Base-by-base conservation (phyloP, 1,140 invertebrate genomes). In the Cryptotermes secundus region DNA sequence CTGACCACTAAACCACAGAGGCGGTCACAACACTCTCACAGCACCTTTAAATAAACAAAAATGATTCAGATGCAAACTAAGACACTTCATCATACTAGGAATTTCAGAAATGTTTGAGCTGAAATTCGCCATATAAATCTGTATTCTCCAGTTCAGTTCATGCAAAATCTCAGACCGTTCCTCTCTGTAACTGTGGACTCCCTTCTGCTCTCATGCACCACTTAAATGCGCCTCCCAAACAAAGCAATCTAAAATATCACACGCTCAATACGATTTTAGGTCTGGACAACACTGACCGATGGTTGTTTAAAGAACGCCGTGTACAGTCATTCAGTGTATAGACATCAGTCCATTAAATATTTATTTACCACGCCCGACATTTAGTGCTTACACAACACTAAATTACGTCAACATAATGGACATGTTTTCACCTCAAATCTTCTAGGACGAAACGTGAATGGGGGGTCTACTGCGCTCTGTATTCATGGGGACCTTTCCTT, bases 301-400 rank as follows among this genome's bases (percentile, higher is more conserved):
- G 2, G 59, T 31, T 72, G 59, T 72, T 72, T 72, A 72, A 26
- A 72, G 7, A 72, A 31, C 26, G 4, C 26, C 10, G 59, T 12
- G 59, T 31, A 72, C 26, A 72, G 59, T 26, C 59, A 72, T 72
- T 72, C 59, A 31, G 10, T 72, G n/a, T 72, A 72, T 31, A 72
- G 80, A 81, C 35, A 38, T 45, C 34, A 81, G 80, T 81, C 80
- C 34, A 81, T 81, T 81, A 81, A 72, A 81, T 35, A 81, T 81
- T 81, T 81, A 81, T 81, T 81, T 81, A 81, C 80, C 80, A 81
- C 42, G 4, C 35, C 80, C 80, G 80, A 81, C 80, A 19, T 45
- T 81, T 81, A 81, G 80, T 31, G 80, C 80, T 81, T 81, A 81
- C 34, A 81, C 80, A 81, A 81, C 80, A 81, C 80, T 81, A 81